Conservation (phyloP, 2,113 vertebrate genomes). For the Peromyscus californicus region DNA sequence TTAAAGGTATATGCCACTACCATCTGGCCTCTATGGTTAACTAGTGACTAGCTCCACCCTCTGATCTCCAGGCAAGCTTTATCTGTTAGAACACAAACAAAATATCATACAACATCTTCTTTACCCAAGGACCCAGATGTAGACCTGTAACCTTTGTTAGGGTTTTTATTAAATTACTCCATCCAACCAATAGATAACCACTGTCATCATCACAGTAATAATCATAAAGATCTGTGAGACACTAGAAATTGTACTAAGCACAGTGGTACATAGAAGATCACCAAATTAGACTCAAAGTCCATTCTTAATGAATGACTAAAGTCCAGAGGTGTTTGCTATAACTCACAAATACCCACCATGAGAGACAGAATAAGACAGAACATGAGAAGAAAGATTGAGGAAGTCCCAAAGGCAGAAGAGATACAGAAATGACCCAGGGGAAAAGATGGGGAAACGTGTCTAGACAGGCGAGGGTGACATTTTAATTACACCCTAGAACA, state of each 20-base stretch:
- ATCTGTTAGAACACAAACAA: too few species aligned
- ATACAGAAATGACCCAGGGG: background rate
- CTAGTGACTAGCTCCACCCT: too few species aligned
- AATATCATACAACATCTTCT: background rate
- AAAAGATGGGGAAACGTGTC: background rate
- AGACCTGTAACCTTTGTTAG: background rate
- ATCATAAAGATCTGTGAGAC: background rate
- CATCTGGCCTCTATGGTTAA: too few species aligned
- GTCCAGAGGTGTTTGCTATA: background rate
- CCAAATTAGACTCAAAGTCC: background rate
- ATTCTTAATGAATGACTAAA: background rate
- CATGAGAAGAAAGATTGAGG: background rate
- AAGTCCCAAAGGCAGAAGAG: background rate
- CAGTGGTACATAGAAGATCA: background rate
- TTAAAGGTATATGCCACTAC: too few species aligned
- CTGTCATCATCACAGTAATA: background rate
- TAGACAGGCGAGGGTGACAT: background rate
- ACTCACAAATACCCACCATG: background rate
- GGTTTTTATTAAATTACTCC: background rate
- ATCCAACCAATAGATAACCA: background rate
- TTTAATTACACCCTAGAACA: background rate
- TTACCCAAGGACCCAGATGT: background rate
- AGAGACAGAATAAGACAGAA: background rate
- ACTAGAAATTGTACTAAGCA: background rate
- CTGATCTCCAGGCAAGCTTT: too few species aligned